phyloP scores from a whole-genome alignment of 2,797 vertebrate species.

The Anguilla pacifica region DNA sequence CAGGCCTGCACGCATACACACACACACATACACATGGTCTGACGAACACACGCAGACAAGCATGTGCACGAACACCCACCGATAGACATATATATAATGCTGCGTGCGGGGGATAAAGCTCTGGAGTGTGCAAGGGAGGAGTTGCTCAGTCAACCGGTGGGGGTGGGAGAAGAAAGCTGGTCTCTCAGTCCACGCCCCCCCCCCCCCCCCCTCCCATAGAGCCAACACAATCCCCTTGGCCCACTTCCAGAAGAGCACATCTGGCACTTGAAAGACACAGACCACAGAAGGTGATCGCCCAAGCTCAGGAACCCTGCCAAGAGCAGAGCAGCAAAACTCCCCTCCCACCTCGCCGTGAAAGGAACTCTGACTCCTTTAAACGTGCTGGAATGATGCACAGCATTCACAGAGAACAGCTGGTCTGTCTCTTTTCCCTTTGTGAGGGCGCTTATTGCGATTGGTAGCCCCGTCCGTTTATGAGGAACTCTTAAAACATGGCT shows the following conservation, averaged over 20 bases:
- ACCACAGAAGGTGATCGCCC: conserved; percentile 62
- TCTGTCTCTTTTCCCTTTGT: neutral
- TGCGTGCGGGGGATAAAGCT: neutral
- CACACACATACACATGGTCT: neutral
- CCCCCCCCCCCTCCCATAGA: conserved; percentile 31
- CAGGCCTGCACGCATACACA: neutral
- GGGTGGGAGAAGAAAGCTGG: neutral
- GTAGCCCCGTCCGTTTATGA: neutral
- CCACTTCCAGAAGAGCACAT: conserved; percentile 59
- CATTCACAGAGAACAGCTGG: neutral
- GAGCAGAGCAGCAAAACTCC: conserved; percentile 1
- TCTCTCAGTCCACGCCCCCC: neutral
- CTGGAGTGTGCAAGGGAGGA: neutral
- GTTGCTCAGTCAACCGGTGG: conserved; percentile 23
- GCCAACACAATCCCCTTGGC: conserved; percentile 55
- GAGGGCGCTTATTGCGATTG: conserved; percentile 33
- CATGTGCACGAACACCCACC: neutral
- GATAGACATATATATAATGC: neutral
- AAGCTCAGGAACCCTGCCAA: conserved; percentile 54
- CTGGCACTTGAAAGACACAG: conserved; percentile 61
- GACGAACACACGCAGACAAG: neutral
- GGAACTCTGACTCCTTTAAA: conserved; percentile 11
- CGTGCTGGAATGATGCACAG: neutral
- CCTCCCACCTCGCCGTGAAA: neutral
- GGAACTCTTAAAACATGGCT: neutral